Base-by-base conservation (phyloP, 2,888 invertebrate genomes). In the Cheilosia impressa region DNA sequence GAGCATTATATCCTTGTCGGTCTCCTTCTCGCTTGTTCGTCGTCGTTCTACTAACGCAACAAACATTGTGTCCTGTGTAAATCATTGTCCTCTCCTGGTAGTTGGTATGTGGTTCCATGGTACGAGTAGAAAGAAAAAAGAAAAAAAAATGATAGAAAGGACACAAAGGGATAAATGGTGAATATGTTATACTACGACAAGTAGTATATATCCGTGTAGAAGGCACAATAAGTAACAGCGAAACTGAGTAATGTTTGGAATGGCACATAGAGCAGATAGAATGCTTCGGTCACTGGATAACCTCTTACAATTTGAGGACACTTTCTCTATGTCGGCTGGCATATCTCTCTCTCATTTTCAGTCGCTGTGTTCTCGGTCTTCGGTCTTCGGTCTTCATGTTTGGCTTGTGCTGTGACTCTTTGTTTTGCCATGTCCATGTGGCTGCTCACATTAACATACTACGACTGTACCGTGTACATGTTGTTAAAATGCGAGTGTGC, bases 181-280 rank as follows among this genome's bases (percentile, higher is more conserved):
- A 47, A 34, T 63, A n/a, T 65, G 63, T 17, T 38, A 24, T 45
- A 66, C 55, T 22, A 50, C 52, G 60, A 31, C 45, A 78, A 55
- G 52, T 31, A 38, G 52, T 31, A 63, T 31, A 47, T 57, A 47
- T 22, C 31, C 34, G 27, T 19, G 27, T 19, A 34, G 41, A 27
- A 65, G 13, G 60, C 65, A 62, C 62, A 55, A 53, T 19, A 60
- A 73, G 53, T 22, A 52, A 73, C 60, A 73, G 34, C 43, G 22
- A 69, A 62, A 41, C 62, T 34, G 57, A 80, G 57, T 62, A 66
- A 80, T 75, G 43, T 19, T 63, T 27, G 7, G 19, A 62, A 66
- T 41, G 38, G 47, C 34, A 78, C 55, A 80, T 62, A 41, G 38
- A 68, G 66, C 66, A 80, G 66, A 68, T 57, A 55, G 53, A 43